Conservation (phyloP, 1,140 invertebrate genomes). For the Ceratina australensis region DNA sequence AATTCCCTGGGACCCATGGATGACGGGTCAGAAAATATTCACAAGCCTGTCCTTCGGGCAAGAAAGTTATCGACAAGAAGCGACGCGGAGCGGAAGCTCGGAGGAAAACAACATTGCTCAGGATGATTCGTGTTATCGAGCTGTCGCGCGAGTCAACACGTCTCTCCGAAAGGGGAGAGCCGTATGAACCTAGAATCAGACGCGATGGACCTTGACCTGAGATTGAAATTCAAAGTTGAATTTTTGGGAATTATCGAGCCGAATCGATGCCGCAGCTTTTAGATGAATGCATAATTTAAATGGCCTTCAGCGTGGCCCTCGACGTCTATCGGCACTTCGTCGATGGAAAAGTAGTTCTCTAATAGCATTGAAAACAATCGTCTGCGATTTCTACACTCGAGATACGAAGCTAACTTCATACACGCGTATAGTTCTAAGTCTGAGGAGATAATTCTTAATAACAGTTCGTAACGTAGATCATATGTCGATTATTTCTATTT, state of each 20-base stretch:
- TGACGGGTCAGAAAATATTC: slow-evolving; percentile 29
- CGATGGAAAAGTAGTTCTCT: slow-evolving; percentile 14
- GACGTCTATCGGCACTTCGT: slow-evolving; percentile 47
- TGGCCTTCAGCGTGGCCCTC: slow-evolving; percentile 56
- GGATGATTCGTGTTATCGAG: neutral
- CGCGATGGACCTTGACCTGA: slow-evolving; percentile 61
- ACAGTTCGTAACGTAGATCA: no score
- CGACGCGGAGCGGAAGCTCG: neutral
- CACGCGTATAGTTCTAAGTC: no score
- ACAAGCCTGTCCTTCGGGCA: neutral
- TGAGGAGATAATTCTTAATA: no score
- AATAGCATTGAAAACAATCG: no score
- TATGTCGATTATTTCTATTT: no score
- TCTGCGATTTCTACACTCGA: no score
- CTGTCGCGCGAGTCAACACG: neutral
- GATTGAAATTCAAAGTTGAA: slow-evolving; percentile 72
- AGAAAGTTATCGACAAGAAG: slow-evolving; percentile 23
- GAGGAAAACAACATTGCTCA: neutral
- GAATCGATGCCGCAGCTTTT: slow-evolving; percentile 61
- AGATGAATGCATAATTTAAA: slow-evolving; percentile 72
- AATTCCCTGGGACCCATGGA: neutral
- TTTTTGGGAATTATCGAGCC: slow-evolving; percentile 62
- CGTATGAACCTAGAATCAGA: slow-evolving; percentile 31
- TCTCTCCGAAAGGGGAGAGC: neutral
- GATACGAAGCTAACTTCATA: no score